These are phyloP conservation scores for Ictidomys tridecemlineatus DNA, from an alignment of 2,113 vertebrate genomes.

Conservation along the genomic window DNA sequence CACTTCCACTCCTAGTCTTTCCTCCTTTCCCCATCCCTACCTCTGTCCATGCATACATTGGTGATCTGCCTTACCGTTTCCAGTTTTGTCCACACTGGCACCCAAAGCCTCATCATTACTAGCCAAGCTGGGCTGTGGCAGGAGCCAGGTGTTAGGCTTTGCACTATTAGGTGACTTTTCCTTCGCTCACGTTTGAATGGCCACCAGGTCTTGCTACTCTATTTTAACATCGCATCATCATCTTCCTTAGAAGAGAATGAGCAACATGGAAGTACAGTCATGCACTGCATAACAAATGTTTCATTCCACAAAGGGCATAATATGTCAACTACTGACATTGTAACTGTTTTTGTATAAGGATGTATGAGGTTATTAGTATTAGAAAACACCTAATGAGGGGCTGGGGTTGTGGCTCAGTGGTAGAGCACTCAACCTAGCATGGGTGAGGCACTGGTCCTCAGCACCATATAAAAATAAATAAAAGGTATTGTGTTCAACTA, in stretches of 20 bases:
- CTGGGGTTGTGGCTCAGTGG: no score
- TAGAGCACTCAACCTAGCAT: no score
- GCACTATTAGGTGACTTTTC: not conserved
- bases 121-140: not conserved
- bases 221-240: not conserved
- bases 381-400: not conserved
- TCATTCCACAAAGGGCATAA: not conserved
- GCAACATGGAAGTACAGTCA: not conserved
- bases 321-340: not conserved
- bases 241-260: not conserved
- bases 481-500: no score
- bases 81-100: not conserved
- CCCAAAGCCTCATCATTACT: not conserved
- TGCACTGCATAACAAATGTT: not conserved
- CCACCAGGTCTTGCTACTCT: not conserved
- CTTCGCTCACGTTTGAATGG: not conserved
- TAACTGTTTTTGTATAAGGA: not conserved
- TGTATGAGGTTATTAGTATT: not conserved
- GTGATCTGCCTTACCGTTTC: not conserved
- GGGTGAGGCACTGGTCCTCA: no score
- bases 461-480: no score
- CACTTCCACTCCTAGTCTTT: not conserved
- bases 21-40: no score
- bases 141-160: not conserved
- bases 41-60: not conserved